Base-by-base conservation (phyloP, 2,888 invertebrate genomes). In the Drosophila acutilabella region DNA sequence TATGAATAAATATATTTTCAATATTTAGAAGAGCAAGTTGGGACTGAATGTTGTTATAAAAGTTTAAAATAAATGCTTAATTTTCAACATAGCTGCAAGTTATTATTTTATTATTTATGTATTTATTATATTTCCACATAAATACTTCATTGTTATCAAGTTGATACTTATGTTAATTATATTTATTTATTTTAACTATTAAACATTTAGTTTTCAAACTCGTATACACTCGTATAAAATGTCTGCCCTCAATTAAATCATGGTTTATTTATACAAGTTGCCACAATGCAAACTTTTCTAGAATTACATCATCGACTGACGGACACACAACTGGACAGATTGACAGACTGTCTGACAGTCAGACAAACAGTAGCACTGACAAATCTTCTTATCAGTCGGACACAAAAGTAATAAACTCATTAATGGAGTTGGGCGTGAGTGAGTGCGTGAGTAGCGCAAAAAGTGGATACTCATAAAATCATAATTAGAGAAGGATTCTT, bases 401-500 rank as follows among this genome's bases (percentile, higher is more conserved):
- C 47, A 52, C 52, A 50, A 64, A 61, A 30, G 71, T 64, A 58
- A 74, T 66, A 53, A 74, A 50, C 48, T 58, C 33, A 41, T 44
- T 42, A 36, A 36, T 47, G 36, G 14, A 10, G 36, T 8, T 23
- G 16, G 41, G 30, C 30, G 13, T 42, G 23, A 42, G 26, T 40
- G 38, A 10, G 38, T 40, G 38, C 11, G 38, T 40, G 40, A 38
- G 26, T 8, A 4, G 0, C 36, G 14, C 54, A 13, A 33, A 64
- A 56, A 44, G 58, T 7, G 18, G 2, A 58, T 51, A n/a, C 11
- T 23, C 59, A 51, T 74, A 57, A 66, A 71, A 74, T 71, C 33
- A 54, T 71, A 67, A 75, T 67, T 54, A 62, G 56, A 62, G 56
- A 36, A 30, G 42, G n/a, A 40, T 64, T 57, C 75, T 66, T 74